These are phyloP conservation scores for Odobenus rosmarus DNA, from an alignment of 2,113 vertebrate species.

Conservation along the genomic window DNA sequence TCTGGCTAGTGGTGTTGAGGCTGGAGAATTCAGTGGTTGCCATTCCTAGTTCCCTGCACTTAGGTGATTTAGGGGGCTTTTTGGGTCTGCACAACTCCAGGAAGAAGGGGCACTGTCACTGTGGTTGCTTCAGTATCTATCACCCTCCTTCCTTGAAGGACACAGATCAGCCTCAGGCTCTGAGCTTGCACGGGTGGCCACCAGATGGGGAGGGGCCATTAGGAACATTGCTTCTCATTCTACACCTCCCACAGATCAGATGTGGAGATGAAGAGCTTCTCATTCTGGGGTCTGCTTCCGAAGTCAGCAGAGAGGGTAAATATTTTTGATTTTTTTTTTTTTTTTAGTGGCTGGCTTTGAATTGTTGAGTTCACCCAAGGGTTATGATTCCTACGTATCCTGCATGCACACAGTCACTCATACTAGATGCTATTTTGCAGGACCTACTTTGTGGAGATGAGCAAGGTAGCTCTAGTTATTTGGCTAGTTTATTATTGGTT, in stretches of 20 bases:
- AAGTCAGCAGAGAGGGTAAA: not conserved
- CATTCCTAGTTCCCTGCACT: not conserved
- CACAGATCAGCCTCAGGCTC: not conserved
- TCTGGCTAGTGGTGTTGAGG: not conserved
- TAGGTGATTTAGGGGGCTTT: no score
- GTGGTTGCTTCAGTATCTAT: not conserved
- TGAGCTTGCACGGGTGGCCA: rapidly evolving
- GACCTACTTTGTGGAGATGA: not conserved
- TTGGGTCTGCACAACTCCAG: not conserved
- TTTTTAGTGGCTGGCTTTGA: not conserved
- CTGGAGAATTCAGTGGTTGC: not conserved
- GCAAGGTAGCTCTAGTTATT: not conserved
- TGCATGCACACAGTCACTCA: not conserved
- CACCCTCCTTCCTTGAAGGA: not conserved
- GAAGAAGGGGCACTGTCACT: not conserved
- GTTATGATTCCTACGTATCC: not conserved
- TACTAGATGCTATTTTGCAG: not conserved
- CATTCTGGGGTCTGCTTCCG: not conserved
- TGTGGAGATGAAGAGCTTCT: not conserved
- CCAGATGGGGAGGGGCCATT: not conserved
- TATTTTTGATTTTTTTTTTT: not conserved
- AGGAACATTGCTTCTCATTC: not conserved
- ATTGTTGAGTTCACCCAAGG: not conserved
- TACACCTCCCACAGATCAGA: not conserved
- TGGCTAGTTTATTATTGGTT: not conserved